Conservation (phyloP, 1,140 invertebrate genomes). For the Odontomachus brunneus region DNA sequence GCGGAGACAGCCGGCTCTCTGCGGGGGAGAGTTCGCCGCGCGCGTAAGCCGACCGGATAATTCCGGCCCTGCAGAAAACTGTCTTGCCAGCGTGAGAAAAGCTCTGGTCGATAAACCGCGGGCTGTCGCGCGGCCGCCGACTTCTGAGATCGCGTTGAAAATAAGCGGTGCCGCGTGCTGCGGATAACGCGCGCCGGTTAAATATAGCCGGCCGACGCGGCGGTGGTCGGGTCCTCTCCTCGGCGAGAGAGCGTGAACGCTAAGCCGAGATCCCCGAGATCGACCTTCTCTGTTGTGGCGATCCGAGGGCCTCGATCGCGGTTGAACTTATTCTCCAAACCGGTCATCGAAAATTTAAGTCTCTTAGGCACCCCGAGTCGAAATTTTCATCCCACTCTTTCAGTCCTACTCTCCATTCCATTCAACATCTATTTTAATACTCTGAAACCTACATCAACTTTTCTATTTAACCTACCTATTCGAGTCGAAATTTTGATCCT, state of each 20-base stretch:
- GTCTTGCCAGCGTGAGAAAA: slow-evolving; percentile 72
- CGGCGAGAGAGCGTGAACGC: slow-evolving; percentile 26
- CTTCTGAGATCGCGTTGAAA: slow-evolving; percentile 67
- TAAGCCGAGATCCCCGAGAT: slow-evolving; percentile 5
- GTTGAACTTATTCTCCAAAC: neutral
- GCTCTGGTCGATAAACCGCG: slow-evolving; percentile 69
- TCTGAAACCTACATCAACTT: too few relatives aligned
- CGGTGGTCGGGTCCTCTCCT: slow-evolving; percentile 34
- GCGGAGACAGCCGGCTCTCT: neutral
- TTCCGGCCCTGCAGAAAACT: slow-evolving; percentile 62
- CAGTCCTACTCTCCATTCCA: too few relatives aligned
- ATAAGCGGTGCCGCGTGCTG: slow-evolving; percentile 58
- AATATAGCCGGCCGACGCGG: slow-evolving; percentile 53
- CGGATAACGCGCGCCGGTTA: slow-evolving; percentile 59
- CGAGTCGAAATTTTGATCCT: too few relatives aligned
- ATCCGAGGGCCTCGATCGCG: neutral
- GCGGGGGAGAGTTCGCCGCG: slow-evolving; percentile 18
- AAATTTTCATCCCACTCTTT: too few relatives aligned
- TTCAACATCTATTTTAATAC: too few relatives aligned
- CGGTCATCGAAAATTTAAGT: too few relatives aligned
- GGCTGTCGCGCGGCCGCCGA: slow-evolving; percentile 25
- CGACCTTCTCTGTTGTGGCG: neutral
- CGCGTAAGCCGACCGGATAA: slow-evolving; percentile 59
- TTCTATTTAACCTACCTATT: too few relatives aligned
- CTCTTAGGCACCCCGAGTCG: too few relatives aligned